Percentiles rank a stretch among this genome's conserved stretches.
These are phyloP conservation scores for Agapornis canus DNA, from an alignment of 2,797 vertebrate species.

Conservation along the genomic window DNA sequence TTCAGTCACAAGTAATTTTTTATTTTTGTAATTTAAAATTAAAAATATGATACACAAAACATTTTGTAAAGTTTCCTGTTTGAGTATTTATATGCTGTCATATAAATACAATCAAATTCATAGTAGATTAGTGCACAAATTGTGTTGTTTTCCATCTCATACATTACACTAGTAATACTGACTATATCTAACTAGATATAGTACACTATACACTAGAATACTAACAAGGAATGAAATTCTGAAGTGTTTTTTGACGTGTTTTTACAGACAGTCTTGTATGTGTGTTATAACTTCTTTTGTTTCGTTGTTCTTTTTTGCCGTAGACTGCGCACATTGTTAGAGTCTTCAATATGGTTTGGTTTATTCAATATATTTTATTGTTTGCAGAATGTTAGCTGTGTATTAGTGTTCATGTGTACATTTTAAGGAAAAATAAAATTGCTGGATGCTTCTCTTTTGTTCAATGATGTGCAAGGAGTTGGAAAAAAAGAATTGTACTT, in stretches of 20 bases:
- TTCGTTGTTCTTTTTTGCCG: background rate
- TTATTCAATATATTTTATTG: background rate
- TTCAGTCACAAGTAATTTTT: background rate
- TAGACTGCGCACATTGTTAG: background rate
- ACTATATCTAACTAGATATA: no score
- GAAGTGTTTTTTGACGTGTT: background rate
- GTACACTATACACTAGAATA: background rate
- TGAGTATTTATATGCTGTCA: background rate
- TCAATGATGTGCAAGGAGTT: background rate
- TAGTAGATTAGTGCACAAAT: background rate
- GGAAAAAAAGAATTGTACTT: background rate
- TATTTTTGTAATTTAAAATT: background rate
- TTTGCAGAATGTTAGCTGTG: background rate
- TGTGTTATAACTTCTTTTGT: background rate
- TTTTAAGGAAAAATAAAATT: background rate
- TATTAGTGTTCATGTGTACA: background rate
- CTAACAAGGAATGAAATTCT: background rate
- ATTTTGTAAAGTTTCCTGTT: background rate
- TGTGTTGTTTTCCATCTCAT: background rate
- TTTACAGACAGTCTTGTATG: background rate
- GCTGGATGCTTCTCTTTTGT: background rate
- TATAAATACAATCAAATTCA: background rate
- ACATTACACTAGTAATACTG: no score
- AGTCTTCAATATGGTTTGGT: background rate
- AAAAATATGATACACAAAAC: background rate